Base-by-base conservation (phyloP, 2,888 invertebrate genomes). In the Acrocyrtus sp. region DNA sequence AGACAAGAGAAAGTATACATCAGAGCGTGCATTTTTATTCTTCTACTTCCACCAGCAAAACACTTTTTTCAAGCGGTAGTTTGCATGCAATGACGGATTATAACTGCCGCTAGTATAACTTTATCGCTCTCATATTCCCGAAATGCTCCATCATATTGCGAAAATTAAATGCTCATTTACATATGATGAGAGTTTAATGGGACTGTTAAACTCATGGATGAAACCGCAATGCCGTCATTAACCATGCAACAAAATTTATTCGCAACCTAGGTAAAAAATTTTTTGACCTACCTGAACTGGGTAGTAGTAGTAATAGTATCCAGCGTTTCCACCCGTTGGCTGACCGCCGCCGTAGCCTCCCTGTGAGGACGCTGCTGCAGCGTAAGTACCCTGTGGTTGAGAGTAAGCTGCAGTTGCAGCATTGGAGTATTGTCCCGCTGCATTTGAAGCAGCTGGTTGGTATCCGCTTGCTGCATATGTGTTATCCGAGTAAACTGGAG, bases 221-320 rank as follows among this genome's bases (percentile, higher is more conserved):
- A n/a, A n/a, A n/a, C n/a, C n/a, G n/a, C n/a, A n/a, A 19, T 48
- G 48, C 15, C 10, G 10, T 39, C 15, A 39, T 39, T 15, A 39
- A 39, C 10, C 15, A n/a, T 15, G 10, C 41, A 17, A 39, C 12
- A 8, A 12, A 8, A 39, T 39, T 8, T 39, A 39, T 39, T 39
- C 12, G 12, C 12, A 39, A 12, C 10, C 12, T n/a, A n/a, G n/a
- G n/a, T n/a, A n/a, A n/a, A n/a, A n/a, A n/a, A n/a, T n/a, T n/a
- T n/a, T 24, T 8, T 48, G n/a, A n/a, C 45, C 53, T 72, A 79
- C 80, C 72, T 81, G 81, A 48, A 81, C 81, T 72, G 81, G 81
- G 63, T 81, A 81, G 73, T 81, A 81, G 72, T 81, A 81, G 70
- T 81, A 81, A 54, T 81, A 81, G 51, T 81, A 81, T 51, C 80